phyloP scores from a whole-genome alignment of 2,113 vertebrate genomes.

The Oreochromis aureus region DNA sequence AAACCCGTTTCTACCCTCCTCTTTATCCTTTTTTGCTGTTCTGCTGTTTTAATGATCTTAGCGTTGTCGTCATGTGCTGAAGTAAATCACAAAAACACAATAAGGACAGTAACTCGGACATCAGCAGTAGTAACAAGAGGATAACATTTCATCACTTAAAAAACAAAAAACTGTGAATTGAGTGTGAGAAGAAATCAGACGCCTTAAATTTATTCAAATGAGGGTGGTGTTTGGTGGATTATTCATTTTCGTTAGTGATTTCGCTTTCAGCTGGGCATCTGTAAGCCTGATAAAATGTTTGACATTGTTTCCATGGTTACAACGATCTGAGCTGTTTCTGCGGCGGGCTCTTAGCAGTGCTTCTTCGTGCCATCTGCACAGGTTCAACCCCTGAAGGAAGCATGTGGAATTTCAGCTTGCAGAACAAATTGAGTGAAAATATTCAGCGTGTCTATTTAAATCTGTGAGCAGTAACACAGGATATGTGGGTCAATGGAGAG shows the following conservation, averaged over 20 bases:
- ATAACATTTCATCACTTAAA: neutral
- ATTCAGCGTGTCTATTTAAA: neutral
- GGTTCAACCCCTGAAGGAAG: neutral
- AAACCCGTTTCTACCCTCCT: neutral
- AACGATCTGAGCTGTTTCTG: neutral
- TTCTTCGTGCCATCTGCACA: neutral
- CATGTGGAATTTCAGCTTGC: neutral
- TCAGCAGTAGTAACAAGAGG: neutral
- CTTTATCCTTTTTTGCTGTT: neutral
- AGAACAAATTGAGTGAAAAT: neutral
- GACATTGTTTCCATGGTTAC: constrained; percentile 58
- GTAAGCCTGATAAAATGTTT: constrained; percentile 10
- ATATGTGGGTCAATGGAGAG: neutral
- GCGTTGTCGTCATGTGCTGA: neutral
- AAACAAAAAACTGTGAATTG: neutral
- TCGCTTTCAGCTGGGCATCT: neutral
- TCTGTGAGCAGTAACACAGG: neutral
- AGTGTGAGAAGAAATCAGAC: neutral
- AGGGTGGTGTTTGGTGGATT: neutral
- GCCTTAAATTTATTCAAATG: rapidly evolving
- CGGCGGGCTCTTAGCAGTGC: neutral
- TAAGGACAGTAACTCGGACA: neutral
- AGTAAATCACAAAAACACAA: neutral
- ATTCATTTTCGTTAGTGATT: neutral
- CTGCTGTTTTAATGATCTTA: neutral